Base-by-base conservation (phyloP, 2,113 vertebrate genomes). In the Arvicanthis niloticus region DNA sequence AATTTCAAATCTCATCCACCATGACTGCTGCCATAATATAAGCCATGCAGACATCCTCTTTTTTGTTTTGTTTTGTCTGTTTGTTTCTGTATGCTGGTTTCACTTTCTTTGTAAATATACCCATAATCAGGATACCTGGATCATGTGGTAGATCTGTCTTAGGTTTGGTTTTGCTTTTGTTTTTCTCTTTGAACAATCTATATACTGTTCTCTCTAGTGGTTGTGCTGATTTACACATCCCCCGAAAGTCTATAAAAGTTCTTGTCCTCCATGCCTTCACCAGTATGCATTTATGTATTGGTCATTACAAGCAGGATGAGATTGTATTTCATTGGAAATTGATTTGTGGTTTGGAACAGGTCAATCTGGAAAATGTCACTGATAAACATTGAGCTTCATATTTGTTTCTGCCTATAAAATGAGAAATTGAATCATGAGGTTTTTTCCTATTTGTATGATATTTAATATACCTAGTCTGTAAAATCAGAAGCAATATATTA, bases 401-500 rank as follows among this genome's bases (percentile, higher is more conserved):
- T 91, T 86, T 67, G 53, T 89, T 81, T 60, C 22, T 68, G 17
- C 40, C 31, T 70, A 67, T 94, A 62, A 75, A 88, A n/a, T 53
- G 21, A 88, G 60, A 65, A 65, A 85, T 26, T 68, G 24, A 68
- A 17, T 85, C 21, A 82, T 17, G 29, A 88, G 26, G 13, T 40
- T 45, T 45, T 89, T 93, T 86, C 26, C 60, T 75, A 40, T 22
- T 31, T 58, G 0, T 42, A 12, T 53, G 17, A 80, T 84, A 91
- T 3, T 84, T 48, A 85, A 65, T 1, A 0, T 62, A 26, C 1
- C 37, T 29, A 5, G 87, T 80, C 58, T 48, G 4, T 42, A 81
- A 62, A 68, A 91, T 22, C 78, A 89, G 37, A 48, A 48, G 62
- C 16, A 80, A 73, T 40, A 90, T 53, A 42, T n/a, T n/a, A 56